Conservation (phyloP, 23 tunicate genomes). For the Halocynthia roretzi region DNA sequence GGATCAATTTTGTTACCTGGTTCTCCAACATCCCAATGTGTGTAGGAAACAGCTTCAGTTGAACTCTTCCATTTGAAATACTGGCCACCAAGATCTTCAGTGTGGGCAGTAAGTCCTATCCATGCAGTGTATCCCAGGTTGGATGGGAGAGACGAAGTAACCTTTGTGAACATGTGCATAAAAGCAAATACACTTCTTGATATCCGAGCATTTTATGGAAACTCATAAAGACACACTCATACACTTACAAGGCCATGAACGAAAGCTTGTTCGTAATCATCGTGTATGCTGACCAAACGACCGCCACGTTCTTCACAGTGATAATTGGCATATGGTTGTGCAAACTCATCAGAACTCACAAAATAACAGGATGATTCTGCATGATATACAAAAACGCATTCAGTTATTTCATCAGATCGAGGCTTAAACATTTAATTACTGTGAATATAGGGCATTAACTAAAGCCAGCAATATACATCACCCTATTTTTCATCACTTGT, state of each 20-base stretch:
- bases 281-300: conserved; percentile 47
- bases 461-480: no score
- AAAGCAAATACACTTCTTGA: not conserved
- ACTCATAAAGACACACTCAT: not conserved
- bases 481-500: not conserved
- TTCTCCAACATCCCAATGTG: conserved; percentile 72
- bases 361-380: conserved; percentile 67
- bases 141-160: conserved; percentile 33
- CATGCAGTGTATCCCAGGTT: conserved; percentile 66
- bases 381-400: not conserved
- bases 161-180: conserved; percentile 14
- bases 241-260: conserved; percentile 48
- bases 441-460: no score
- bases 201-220: not conserved
- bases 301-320: conserved; percentile 57
- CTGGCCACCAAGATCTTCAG: conserved; percentile 32
- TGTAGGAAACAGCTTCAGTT: conserved; percentile 54
- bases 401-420: no score
- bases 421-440: no score
- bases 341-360: conserved; percentile 36
- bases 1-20: conserved; percentile 44
- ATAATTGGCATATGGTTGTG: conserved; percentile 35
- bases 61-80: conserved; percentile 54
- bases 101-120: conserved; percentile 63
- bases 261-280: conserved; percentile 80